Percentiles rank a stretch among this genome's conserved stretches.
Evolutionary conservation across 1,140 invertebrate species (phyloP).

Genomic region (Tetragnatha versicolor): DNA sequence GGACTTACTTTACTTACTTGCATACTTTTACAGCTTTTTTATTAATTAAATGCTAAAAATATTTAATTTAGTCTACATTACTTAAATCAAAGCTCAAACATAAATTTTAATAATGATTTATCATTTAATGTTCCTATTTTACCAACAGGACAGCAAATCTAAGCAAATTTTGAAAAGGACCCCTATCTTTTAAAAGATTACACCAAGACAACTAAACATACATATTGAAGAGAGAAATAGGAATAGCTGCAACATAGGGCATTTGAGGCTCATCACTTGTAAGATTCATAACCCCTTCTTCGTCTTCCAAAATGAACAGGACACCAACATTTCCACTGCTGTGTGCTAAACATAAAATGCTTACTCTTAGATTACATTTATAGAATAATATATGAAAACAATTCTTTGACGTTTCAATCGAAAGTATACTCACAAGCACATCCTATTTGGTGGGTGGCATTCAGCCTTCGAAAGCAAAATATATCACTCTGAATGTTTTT

Average conservation of each 20-base stretch:
- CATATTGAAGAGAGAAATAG: conserved; percentile 64
- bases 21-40: no score
- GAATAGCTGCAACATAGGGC: conserved; percentile 64
- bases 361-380: neutral
- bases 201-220: conserved; percentile 57
- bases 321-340: conserved; percentile 82
- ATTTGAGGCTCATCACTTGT: conserved; percentile 69
- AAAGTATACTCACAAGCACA: conserved; percentile 79
- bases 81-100: no score
- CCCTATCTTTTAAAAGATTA: neutral
- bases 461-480: conserved; percentile 85
- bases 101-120: no score
- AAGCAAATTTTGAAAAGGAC: no score
- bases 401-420: no score
- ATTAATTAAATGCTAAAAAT: no score
- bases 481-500: conserved; percentile 73
- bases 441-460: conserved; percentile 91
- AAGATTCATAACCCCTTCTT: conserved; percentile 76
- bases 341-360: conserved; percentile 66
- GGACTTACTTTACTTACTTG: no score
- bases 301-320: conserved; percentile 74
- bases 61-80: no score
- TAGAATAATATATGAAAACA: neutral
- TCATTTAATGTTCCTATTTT: no score
- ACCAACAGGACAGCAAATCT: no score